Base-by-base conservation (phyloP, 1,140 invertebrate species). In the Lordiphosa collinella region DNA sequence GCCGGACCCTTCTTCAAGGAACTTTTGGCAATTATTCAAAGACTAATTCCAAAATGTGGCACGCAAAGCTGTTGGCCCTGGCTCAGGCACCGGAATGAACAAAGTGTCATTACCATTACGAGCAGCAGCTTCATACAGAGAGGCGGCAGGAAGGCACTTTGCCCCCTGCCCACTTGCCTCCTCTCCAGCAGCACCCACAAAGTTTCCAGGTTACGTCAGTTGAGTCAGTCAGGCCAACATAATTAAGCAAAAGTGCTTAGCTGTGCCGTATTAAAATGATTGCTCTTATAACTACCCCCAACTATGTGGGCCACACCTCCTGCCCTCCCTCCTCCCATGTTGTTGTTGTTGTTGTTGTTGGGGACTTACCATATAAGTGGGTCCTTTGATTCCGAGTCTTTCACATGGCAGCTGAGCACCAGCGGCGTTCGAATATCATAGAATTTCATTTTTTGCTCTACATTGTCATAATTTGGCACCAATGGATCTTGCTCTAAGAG, bases 391-490 rank as follows among this genome's bases (percentile, higher is more conserved):
- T 82, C 66, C 62, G 38, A 6, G 51, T 55, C 59, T 60, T 51
- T 78, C 58, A 84, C 68, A 44, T 73, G 61, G 73, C 89, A 90
- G 61, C 80, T 88, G 55, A 90, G 86, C 46, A 89, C 74, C 51
- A 90, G 70, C 50, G 84, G 87, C 11, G 32, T 47, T 76, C 73
- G 76, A 51, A 89, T 89, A 55, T 84, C 75, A 70, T 59, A 90
- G 58, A 89, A 69, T 88, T 80, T 87, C 72, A 89, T 72, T 71
- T 82, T 59, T 46, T 71, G 64, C 69, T 73, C 82, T 61, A 38
- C 75, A 73, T 84, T 68, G 66, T 89, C 87, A 72, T 89, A 90
- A 51, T 88, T 88, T 88, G 86, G 86, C 68, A 78, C 66, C 85
- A 88, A 76, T 46, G 70, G 72, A 58, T 88, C 86, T 80, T 75